Conservation (phyloP, 1,140 invertebrate genomes). For the Ericerus pela region DNA sequence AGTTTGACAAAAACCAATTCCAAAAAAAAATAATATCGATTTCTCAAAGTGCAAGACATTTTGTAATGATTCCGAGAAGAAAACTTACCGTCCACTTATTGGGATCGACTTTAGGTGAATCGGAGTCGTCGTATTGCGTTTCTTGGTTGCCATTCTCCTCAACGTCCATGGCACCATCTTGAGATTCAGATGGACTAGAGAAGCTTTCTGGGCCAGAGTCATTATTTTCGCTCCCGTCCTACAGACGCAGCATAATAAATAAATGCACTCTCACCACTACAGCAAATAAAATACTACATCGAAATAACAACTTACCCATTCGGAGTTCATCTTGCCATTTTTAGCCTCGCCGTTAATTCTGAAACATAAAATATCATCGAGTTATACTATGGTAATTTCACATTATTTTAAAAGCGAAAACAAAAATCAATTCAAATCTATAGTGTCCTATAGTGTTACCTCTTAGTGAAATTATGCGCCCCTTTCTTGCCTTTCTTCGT, state of each 20-base stretch:
- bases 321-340: no score
- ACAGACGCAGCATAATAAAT: no score
- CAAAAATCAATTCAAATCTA: not conserved
- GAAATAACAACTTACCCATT: no score
- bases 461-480: not conserved
- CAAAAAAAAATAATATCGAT: no score
- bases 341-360: no score
- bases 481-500: not conserved
- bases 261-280: no score
- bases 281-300: no score
- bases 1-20: no score
- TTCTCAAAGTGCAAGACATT: no score
- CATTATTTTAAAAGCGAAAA: not conserved
- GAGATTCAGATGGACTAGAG: slow-evolving; percentile 27
- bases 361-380: not conserved
- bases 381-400: not conserved
- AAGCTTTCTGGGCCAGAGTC: slow-evolving; percentile 32
- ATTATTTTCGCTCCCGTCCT: not conserved
- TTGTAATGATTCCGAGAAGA: no score
- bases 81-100: slow-evolving; percentile 55
- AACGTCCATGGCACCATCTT: no score
- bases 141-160: slow-evolving; percentile 24
- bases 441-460: not conserved
- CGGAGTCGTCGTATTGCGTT: slow-evolving; percentile 27
- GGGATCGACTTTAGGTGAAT: slow-evolving; percentile 44